These are phyloP conservation scores for Todiramphus saurophagus DNA, from an alignment of 2,113 vertebrate species.

Conservation along the genomic window DNA sequence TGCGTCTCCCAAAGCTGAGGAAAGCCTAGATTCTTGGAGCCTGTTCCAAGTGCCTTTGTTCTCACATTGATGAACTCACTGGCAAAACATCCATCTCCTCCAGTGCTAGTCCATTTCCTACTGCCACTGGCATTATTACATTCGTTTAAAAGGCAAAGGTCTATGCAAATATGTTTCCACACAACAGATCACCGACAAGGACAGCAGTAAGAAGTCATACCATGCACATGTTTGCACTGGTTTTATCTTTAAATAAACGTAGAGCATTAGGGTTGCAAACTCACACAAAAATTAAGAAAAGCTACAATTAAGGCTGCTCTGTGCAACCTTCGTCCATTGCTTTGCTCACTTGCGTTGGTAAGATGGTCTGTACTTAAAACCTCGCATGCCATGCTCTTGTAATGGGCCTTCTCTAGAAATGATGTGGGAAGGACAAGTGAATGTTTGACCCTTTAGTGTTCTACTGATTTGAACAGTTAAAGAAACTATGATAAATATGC, in stretches of 20 bases:
- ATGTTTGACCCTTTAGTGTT: neutral
- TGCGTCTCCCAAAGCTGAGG: neutral
- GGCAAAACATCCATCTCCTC: conserved; percentile 44
- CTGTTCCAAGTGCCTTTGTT: conserved; percentile 16
- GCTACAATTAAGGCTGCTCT: neutral
- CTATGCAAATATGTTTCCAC: neutral
- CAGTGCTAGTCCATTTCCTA: neutral
- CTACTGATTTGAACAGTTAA: neutral
- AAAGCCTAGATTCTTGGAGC: conserved; percentile 6
- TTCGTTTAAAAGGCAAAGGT: conserved; percentile 27
- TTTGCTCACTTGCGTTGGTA: neutral
- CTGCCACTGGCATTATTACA: neutral
- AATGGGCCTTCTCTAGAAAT: neutral
- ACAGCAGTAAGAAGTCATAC: neutral
- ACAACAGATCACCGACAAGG: neutral
- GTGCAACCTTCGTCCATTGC: neutral
- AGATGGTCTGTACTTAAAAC: neutral
- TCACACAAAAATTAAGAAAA: neutral
- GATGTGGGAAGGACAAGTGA: neutral
- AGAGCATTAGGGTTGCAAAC: neutral
- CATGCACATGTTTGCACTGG: neutral
- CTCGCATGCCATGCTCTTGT: neutral
- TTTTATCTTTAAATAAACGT: neutral
- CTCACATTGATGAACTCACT: conserved; percentile 44
- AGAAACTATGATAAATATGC: neutral